phyloP scores from a whole-genome alignment of 1,140 invertebrate species.

The Bathynomus jamesi region DNA sequence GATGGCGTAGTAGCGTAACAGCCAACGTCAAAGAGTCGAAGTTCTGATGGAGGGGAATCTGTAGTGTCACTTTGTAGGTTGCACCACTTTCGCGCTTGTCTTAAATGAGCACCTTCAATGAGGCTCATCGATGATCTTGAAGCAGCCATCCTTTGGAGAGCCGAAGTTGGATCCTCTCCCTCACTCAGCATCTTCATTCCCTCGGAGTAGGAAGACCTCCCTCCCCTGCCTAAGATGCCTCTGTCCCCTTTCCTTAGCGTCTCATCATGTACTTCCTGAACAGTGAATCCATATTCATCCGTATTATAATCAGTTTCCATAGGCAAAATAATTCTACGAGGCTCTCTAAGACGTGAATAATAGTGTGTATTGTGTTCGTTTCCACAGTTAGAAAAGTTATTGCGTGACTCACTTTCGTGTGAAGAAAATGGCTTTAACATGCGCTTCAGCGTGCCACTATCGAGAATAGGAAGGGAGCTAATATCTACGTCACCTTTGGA shows the following conservation, averaged over 20 bases:
- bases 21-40: conserved; percentile 86
- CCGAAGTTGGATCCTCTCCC: neutral
- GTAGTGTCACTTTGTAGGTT: conserved; percentile 46
- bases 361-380: too few species aligned
- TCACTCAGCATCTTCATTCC: neutral
- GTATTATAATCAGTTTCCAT: conserved; percentile 43
- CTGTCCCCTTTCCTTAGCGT: conserved; percentile 8
- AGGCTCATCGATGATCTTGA: neutral
- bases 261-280: conserved; percentile 2
- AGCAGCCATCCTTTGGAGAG: neutral
- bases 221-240: neutral
- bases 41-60: conserved; percentile 78
- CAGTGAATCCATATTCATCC: conserved; percentile 44
- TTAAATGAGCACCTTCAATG: neutral
- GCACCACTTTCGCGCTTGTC: neutral
- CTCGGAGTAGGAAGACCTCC: neutral
- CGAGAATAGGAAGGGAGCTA: conserved; percentile 40
- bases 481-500: conserved; percentile 34
- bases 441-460: conserved; percentile 80
- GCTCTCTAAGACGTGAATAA: neutral
- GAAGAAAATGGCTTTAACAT: conserved; percentile 81
- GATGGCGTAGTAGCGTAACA: conserved; percentile 87
- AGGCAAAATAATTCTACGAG: neutral
- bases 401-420: conserved; percentile 49
- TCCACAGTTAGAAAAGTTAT: neutral